Percentiles rank a stretch among this genome's conserved stretches.
Evolutionary conservation across 2,797 vertebrate species (phyloP).

Genomic region (Botia kubotai): DNA sequence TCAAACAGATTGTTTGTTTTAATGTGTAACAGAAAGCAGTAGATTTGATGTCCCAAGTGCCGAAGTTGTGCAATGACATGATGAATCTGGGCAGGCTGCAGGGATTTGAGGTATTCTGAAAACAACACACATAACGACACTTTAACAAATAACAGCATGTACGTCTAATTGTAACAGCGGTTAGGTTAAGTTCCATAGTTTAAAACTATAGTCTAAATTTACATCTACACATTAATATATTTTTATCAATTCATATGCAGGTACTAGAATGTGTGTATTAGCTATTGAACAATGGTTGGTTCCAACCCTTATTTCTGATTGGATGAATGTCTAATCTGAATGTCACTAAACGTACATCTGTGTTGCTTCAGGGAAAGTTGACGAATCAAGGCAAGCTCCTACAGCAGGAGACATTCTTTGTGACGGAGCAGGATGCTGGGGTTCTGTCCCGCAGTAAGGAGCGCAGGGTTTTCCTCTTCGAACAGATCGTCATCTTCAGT

Average conservation of each 20-base stretch:
- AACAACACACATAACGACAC: background rate
- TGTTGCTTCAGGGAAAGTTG: constrained; percentile 87
- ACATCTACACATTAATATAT: too few relatives aligned
- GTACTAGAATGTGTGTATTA: too few relatives aligned
- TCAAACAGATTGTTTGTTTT: constrained; percentile 11
- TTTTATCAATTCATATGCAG: too few relatives aligned
- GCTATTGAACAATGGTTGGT: too few relatives aligned
- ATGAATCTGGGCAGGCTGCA: constrained; percentile 98
- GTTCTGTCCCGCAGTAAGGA: constrained; percentile 94
- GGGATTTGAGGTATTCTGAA: constrained; percentile 88
- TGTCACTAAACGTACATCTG: background rate
- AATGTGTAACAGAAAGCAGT: constrained; percentile 88
- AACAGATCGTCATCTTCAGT: constrained; percentile 98
- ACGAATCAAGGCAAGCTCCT: constrained; percentile 95
- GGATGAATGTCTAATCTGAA: background rate
- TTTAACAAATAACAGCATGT: background rate
- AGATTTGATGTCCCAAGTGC: constrained; percentile 97
- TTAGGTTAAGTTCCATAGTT: too few relatives aligned
- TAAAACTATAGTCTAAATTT: too few relatives aligned
- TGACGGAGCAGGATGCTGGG: constrained; percentile 90
- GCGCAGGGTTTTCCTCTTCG: constrained; percentile 95
- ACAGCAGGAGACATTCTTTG: constrained; percentile 97
- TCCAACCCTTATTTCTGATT: background rate
- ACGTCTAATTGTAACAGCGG: too few relatives aligned
- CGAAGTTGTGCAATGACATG: constrained; percentile 99